A percentile compares a stretch with the other conserved stretches of the same genome.
Conservation (phyloP, 2,888 invertebrate species). For the Luffia ferchaultella region DNA sequence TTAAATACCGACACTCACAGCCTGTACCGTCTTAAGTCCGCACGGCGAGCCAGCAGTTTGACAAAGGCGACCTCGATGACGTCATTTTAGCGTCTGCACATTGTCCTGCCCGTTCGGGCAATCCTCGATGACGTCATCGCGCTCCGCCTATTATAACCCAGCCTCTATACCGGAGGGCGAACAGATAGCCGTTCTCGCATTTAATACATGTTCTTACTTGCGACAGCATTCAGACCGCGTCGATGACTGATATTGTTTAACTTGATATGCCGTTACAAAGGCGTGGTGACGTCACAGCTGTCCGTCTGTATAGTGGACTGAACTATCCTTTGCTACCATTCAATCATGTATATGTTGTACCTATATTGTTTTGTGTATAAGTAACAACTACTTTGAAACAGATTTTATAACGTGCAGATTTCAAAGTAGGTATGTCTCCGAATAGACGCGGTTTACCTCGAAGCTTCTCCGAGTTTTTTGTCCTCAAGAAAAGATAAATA, state of each 20-base stretch:
- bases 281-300: not conserved
- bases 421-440: no score
- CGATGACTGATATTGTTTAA: not conserved
- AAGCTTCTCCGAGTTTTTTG: no score
- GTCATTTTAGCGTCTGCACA: not conserved
- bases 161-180: not conserved
- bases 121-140: not conserved
- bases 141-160: not conserved
- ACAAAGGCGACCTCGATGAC: not conserved
- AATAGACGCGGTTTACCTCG: no score
- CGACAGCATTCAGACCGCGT: not conserved
- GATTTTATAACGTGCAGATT: no score
- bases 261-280: not conserved
- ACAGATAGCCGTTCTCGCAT: not conserved
- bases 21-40: not conserved
- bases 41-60: not conserved
- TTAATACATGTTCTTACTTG: not conserved
- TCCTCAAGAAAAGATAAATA: no score
- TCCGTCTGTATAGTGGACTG: not conserved
- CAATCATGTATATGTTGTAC: no score
- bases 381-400: no score
- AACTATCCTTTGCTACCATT: no score
- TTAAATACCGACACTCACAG: not conserved
- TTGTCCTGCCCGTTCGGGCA: not conserved
- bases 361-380: no score